Base-by-base conservation (phyloP, 2,113 vertebrate species). In the Ammospiza nelsoni region DNA sequence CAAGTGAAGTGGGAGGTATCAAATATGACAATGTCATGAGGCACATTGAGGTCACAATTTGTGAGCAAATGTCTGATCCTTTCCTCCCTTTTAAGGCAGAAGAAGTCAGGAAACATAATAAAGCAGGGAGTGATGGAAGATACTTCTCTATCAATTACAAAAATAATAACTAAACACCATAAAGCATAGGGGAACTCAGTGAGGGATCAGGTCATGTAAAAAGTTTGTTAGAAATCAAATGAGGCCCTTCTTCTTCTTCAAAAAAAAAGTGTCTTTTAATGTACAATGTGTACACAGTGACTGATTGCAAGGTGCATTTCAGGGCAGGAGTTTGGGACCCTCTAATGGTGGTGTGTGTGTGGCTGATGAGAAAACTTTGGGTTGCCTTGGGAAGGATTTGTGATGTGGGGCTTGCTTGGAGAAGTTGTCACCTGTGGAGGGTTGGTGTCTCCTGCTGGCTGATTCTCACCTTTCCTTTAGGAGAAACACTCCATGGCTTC, bases 401-500 rank as follows among this genome's bases (percentile, higher is more conserved):
- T 52, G 44, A 21, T 49, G 54, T 29, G 9, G 12, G 54, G 37
- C 43, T 82, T 52, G 33, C 58, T 59, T 68, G 44, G 43, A 82
- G 66, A 9, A 21, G 33, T 25, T 0, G 0, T 41, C 59, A 49
- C 19, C 25, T 0, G 0, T 31, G 49, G n/a, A n/a, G 39, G 16
- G n/a, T 20, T 51, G 31, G 5, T 61, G 1, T 82, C 15, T 20
- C 44, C 16, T 2, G 2, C 5, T n/a, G n/a, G 54, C 12, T 52
- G 22, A 49, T 73, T 68, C 27, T 80, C 15, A 2, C 29, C 12
- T 57, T 75, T 62, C 19, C 57, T 51, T 43, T 5, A 11, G 75
- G 58, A 48, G 28, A 29, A 39, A 75, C 75, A 9, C 73, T 43
- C 63, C 19, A 9, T 4, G 11, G 27, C 55, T 74, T 12, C 62